phyloP scores from a whole-genome alignment of 1,140 invertebrate genomes.

The Rhagoletis zephyria region DNA sequence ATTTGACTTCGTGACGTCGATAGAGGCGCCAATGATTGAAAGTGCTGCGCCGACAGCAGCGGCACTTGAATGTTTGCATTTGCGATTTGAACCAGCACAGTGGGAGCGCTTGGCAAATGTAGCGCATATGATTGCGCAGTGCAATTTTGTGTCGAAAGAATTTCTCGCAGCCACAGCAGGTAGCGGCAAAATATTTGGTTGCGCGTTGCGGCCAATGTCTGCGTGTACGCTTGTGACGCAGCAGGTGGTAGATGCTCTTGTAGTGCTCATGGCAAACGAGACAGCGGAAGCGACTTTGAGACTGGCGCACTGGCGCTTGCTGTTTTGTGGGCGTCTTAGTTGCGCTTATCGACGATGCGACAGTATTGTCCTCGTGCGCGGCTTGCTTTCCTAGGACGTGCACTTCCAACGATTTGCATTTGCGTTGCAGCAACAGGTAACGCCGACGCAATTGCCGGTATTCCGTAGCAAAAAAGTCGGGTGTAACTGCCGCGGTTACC shows the following conservation, averaged over 20 bases:
- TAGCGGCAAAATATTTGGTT: constrained; percentile 57
- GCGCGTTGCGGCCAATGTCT: constrained; percentile 1
- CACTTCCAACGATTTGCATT: not conserved
- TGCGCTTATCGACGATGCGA: not conserved
- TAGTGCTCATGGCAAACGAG: constrained; percentile 49
- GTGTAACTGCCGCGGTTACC: not conserved
- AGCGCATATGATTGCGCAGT: constrained; percentile 66
- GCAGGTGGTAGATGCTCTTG: constrained; percentile 57
- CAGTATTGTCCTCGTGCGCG: not conserved
- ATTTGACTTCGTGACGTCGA: constrained; percentile 65
- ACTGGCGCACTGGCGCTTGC: not conserved
- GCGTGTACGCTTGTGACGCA: constrained; percentile 58
- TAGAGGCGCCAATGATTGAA: constrained; percentile 70
- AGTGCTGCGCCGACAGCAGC: constrained; percentile 63
- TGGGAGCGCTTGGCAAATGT: constrained; percentile 67
- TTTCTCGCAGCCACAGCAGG: constrained; percentile 63
- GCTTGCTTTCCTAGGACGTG: not conserved
- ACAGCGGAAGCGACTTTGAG: not conserved
- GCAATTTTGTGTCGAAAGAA: constrained; percentile 62
- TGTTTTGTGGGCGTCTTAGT: not conserved
- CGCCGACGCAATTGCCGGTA: not conserved
- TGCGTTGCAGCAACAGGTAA: not conserved
- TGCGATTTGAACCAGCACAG: constrained; percentile 58
- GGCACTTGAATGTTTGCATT: constrained; percentile 68
- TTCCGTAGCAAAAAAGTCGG: not conserved